Evolutionary conservation across 2,113 vertebrate species (phyloP), one percentile per base, ranked within the genome.

Genomic region (Sinocyclocheilus anshuiensis): DNA sequence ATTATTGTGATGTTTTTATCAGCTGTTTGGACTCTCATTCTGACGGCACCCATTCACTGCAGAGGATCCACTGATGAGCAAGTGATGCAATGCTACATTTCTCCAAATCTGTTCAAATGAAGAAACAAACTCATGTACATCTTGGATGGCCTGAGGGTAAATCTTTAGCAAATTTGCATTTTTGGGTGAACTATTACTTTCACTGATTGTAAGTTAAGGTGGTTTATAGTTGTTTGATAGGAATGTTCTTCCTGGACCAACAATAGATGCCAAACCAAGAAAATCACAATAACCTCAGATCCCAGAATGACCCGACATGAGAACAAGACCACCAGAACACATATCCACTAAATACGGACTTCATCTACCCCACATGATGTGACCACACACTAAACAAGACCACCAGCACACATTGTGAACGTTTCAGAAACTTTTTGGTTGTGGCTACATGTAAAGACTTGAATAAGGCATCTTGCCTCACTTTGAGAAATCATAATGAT

Each of bases 361-460:
- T 72, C 33, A 72, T 36, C 16, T 42, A 39, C 45, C 48, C 42
- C 48, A 77, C 45, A 10, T 29, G 13, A 77, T 26, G 15, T 50
- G 75, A 29, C 75, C 24, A 77, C 75, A 77, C 48, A 77, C 45
- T 77, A 77, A 74, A 77, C 45, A 50, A 77, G 45, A 77, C 75
- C 75, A 77, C 75, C 75, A 55, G 48, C 13, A 11, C 48, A 77
- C 24, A 77, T 29, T 29, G 48, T 77, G 24, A 53, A 77, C 24
- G 12, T 77, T 77, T 50, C 45, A 26, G 1, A 1, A 9, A 71
- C 3, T 10, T 20, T 10, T 67, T 71, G 42, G 10, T 72, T 72
- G 36, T 72, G 69, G 36, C 69, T 42, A 42, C 13, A 18, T 77
- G 15, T 26, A 77, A 77, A 77, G 48, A 77, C 48, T 33, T 77